A percentile compares a stretch with the other conserved stretches of the same genome.
Conservation (phyloP, 1,140 invertebrate genomes). For the Drosophila funebris region DNA sequence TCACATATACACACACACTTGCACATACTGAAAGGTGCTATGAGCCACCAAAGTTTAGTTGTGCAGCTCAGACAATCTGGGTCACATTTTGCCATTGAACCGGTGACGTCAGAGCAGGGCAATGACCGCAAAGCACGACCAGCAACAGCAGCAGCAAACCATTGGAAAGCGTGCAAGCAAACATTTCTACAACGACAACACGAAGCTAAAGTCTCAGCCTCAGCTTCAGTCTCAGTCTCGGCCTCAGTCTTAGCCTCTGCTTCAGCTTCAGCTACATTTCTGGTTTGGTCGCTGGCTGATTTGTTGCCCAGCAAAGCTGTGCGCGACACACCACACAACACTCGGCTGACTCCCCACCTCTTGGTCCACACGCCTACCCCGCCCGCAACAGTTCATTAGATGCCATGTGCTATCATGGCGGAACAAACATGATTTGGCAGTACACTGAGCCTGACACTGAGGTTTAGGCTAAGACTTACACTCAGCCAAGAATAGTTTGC, state of each 20-base stretch:
- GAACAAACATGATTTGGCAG: conserved; percentile 79
- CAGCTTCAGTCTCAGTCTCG: no score
- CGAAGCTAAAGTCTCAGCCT: conserved; percentile 46
- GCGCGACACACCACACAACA: conserved; percentile 46
- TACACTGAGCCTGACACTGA: conserved; percentile 50
- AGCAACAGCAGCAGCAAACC: conserved; percentile 61
- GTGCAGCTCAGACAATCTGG: conserved; percentile 84
- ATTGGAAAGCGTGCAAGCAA: conserved; percentile 79
- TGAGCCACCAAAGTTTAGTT: conserved; percentile 63
- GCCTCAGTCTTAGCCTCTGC: conserved; percentile 21
- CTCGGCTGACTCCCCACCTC: neutral
- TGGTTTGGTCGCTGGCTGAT: conserved; percentile 75
- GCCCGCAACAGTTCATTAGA: conserved; percentile 77
- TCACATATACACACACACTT: conserved; percentile 32
- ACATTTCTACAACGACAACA: conserved; percentile 81
- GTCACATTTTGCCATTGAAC: conserved; percentile 84
- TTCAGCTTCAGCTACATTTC: conserved; percentile 60
- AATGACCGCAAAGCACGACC: conserved; percentile 83
- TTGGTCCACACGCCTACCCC: conserved; percentile 49
- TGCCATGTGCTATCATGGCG: conserved; percentile 77
- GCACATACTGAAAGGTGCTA: conserved; percentile 24
- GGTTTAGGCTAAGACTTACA: conserved; percentile 10
- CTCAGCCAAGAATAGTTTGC: neutral
- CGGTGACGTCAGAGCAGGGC: conserved; percentile 83
- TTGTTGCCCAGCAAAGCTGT: conserved; percentile 68